phyloP scores from a whole-genome alignment of 2,113 vertebrate species.

The Sciurus niger region DNA sequence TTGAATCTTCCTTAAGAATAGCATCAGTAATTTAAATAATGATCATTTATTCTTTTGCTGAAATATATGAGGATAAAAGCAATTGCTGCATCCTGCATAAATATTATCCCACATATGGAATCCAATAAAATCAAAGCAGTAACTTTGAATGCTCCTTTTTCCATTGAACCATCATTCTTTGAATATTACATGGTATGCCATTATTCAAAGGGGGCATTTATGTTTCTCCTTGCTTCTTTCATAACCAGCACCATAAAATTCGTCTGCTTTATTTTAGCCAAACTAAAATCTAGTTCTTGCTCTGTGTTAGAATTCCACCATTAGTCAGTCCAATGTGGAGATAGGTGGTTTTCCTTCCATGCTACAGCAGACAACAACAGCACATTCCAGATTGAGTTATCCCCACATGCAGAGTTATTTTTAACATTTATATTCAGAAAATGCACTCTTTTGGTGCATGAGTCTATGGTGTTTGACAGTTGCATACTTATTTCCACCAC shows the following conservation, averaged over 20 bases:
- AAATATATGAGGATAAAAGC: conserved; percentile 18
- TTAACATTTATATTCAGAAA: background rate
- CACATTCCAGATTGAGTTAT: background rate
- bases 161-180: background rate
- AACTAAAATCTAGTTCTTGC: background rate
- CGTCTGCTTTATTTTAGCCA: background rate
- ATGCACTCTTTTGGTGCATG: background rate
- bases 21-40: background rate
- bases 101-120: background rate
- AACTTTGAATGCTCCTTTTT: background rate
- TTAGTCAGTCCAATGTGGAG: background rate
- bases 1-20: background rate
- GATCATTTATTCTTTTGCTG: conserved; percentile 22
- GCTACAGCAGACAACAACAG: background rate
- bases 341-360: background rate
- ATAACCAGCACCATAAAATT: background rate
- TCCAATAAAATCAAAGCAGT: conserved; percentile 17
- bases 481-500: background rate
- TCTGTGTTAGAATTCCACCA: background rate
- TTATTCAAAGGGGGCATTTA: background rate
- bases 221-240: conserved; percentile 40
- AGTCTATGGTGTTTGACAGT: background rate
- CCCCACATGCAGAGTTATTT: background rate
- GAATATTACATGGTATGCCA: background rate
- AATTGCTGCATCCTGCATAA: background rate